phyloP scores from a whole-genome alignment of 2,888 invertebrate species.

The Fragum whitleyi region DNA sequence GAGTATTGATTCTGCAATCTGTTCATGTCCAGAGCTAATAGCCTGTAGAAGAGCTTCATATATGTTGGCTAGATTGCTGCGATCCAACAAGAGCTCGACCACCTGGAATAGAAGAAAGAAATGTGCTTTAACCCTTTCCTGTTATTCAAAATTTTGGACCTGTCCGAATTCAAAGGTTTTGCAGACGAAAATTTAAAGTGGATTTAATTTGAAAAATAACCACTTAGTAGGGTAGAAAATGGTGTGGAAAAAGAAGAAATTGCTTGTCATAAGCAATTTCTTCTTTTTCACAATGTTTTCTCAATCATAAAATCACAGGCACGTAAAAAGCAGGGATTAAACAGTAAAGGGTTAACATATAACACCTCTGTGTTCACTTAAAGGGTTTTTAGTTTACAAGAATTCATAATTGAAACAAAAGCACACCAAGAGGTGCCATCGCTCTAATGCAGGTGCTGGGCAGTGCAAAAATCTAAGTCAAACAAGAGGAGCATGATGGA shows the following conservation, averaged over 20 bases:
- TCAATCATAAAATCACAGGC: no score
- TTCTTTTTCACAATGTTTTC: background rate
- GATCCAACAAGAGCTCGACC: slow-evolving; percentile 77
- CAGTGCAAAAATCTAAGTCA: no score
- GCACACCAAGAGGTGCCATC: no score
- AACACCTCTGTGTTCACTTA: no score
- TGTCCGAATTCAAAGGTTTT: background rate
- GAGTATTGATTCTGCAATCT: slow-evolving; percentile 82
- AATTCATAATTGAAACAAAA: no score
- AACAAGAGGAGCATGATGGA: no score
- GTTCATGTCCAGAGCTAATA: slow-evolving; percentile 82
- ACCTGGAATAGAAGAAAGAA: slow-evolving; percentile 67
- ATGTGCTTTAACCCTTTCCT: background rate
- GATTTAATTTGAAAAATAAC: background rate
- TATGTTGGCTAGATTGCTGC: slow-evolving; percentile 78
- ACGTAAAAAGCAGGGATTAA: no score
- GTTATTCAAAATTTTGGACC: no score
- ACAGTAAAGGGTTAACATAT: no score
- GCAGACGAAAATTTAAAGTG: background rate
- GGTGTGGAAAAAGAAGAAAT: background rate
- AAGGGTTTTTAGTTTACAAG: no score
- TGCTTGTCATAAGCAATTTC: background rate
- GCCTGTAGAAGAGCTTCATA: slow-evolving; percentile 81
- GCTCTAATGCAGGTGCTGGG: no score
- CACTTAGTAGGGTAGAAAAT: no score